Evolutionary conservation across 2,113 vertebrate species (phyloP).

Genomic region (Gadus macrocephalus): DNA sequence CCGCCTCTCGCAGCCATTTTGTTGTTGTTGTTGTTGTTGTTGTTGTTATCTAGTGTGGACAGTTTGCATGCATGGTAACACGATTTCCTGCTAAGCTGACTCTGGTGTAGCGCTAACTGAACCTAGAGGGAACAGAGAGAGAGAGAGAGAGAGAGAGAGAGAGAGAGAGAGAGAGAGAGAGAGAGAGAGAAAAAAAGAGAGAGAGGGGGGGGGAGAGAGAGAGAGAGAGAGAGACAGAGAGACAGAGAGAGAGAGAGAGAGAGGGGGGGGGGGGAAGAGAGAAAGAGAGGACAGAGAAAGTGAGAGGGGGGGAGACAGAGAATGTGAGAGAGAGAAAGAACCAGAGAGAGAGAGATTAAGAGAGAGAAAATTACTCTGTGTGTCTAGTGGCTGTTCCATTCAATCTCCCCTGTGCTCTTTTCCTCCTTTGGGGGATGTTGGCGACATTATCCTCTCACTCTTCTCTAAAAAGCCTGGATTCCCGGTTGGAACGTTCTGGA

Average conservation of each 20-base stretch:
- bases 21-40: background rate
- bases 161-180: conserved; percentile 8
- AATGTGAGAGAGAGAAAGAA: background rate
- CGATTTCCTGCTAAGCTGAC: conserved; percentile 20
- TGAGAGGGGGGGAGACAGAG: no score
- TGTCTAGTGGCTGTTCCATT: conserved; percentile 32
- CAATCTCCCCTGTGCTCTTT: conserved; percentile 17
- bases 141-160: background rate
- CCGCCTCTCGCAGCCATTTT: no score
- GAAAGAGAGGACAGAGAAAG: no score
- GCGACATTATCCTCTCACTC: background rate
- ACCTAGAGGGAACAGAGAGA: background rate
- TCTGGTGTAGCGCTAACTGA: conserved; percentile 1
- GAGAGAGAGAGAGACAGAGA: no score
- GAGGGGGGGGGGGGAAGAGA: no score
- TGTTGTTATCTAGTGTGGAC: background rate
- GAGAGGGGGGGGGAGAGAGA: no score
- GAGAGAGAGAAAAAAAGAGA: no score
- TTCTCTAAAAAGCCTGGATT: background rate
- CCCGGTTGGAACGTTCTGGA: background rate
- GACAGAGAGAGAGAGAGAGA: no score
- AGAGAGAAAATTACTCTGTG: conserved; percentile 35
- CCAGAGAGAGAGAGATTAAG: conserved; percentile 1
- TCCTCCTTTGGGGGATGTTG: background rate
- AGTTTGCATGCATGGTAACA: conserved; percentile 2